These are phyloP conservation scores for Sebastes matsubarae DNA, from an alignment of 2,797 vertebrate genomes.

Conservation along the genomic window DNA sequence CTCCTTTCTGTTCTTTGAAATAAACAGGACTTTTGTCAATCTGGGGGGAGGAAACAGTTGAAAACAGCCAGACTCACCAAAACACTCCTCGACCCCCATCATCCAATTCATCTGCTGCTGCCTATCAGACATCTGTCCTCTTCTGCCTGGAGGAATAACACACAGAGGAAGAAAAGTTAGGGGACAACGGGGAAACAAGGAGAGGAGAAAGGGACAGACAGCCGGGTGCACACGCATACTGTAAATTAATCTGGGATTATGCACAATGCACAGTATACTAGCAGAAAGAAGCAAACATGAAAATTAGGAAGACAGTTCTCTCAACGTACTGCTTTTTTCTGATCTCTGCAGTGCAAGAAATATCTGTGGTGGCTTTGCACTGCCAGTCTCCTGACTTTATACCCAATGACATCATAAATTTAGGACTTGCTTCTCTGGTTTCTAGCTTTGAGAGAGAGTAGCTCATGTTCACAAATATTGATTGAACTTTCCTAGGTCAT, in stretches of 20 bases:
- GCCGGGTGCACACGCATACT: neutral
- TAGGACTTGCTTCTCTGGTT: too few species aligned
- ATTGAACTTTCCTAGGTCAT: too few species aligned
- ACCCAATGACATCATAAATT: too few species aligned
- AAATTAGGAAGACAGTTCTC: neutral
- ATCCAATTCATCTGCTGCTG: constrained; percentile 39
- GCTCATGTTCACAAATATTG: too few species aligned
- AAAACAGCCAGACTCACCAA: constrained; percentile 11
- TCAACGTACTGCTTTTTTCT: neutral
- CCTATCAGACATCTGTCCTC: constrained; percentile 54
- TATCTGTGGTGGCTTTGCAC: neutral
- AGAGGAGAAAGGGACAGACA: neutral
- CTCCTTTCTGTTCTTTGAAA: constrained; percentile 21
- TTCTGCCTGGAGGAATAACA: constrained; percentile 34
- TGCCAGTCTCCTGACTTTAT: too few species aligned
- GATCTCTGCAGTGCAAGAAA: neutral
- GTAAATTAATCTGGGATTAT: neutral
- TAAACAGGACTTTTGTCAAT: constrained; percentile 10
- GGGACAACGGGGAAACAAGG: neutral
- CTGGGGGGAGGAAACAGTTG: neutral
- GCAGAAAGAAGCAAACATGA: neutral
- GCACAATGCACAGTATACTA: neutral
- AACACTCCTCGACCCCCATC: constrained; percentile 20
- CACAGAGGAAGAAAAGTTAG: constrained; percentile 2
- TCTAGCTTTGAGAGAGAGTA: too few species aligned